Percentiles rank a stretch among this genome's conserved stretches.
Conservation (phyloP, 2,888 invertebrate species). For the Dermolepida albohirtum region DNA sequence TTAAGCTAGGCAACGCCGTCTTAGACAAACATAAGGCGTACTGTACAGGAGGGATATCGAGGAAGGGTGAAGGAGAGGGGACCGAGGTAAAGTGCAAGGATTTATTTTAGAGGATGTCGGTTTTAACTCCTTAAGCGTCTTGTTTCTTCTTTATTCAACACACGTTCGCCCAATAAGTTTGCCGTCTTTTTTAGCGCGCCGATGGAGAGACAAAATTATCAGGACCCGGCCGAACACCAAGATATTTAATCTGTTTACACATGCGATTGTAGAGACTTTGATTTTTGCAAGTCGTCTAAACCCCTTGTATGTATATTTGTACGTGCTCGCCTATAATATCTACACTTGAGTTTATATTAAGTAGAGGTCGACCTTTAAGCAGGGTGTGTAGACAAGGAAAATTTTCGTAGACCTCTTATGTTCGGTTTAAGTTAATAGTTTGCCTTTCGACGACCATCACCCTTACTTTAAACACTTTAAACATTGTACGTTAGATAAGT, state of each 20-base stretch:
- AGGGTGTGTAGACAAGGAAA: neutral
- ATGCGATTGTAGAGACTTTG: constrained; percentile 50
- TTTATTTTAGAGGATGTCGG: constrained; percentile 58
- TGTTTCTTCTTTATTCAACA: constrained; percentile 35
- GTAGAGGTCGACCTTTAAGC: neutral
- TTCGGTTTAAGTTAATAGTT: constrained; percentile 26
- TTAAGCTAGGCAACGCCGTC: constrained; percentile 59
- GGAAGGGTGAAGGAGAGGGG: neutral
- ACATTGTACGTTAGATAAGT: constrained; percentile 26
- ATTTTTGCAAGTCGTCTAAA: constrained; percentile 25
- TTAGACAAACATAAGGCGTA: constrained; percentile 63
- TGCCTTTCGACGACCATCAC: constrained; percentile 6
- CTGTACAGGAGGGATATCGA: neutral
- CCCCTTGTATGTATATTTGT: neutral
- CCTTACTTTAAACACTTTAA: constrained; percentile 8
- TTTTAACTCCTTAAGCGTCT: constrained; percentile 47
- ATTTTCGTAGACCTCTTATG: neutral
- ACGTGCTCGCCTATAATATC: constrained; percentile 18
- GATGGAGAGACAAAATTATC: constrained; percentile 27
- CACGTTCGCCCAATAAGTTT: constrained; percentile 2
- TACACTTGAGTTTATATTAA: constrained; percentile 24
- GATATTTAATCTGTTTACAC: constrained; percentile 53
- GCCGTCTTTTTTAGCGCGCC: constrained; percentile 33
- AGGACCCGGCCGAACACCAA: constrained; percentile 34
- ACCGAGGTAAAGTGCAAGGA: constrained; percentile 52